These are phyloP conservation scores for Brassicogethes aeneus DNA, from an alignment of 2,888 invertebrate species.

Conservation along the genomic window DNA sequence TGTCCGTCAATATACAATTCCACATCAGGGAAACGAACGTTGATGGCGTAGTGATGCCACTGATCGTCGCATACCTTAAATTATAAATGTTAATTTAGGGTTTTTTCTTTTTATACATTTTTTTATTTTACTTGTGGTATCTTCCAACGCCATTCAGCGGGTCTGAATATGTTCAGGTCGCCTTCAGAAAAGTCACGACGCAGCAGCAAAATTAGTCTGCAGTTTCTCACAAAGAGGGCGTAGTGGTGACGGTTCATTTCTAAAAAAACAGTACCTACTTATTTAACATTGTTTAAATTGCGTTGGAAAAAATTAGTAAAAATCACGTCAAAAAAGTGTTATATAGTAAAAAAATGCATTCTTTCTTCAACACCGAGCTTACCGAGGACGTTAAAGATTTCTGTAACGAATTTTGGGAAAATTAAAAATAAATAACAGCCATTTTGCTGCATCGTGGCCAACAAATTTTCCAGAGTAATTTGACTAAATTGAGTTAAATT, in stretches of 20 bases:
- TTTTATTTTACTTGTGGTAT: conserved; percentile 68
- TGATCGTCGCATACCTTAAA: conserved; percentile 85
- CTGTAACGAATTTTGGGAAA: too few relatives aligned
- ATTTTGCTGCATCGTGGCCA: too few relatives aligned
- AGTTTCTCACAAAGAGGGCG: conserved; percentile 93
- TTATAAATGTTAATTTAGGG: conserved; percentile 8
- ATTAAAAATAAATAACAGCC: too few relatives aligned
- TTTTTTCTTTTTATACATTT: neutral
- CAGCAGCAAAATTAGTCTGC: conserved; percentile 87
- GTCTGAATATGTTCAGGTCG: conserved; percentile 87
- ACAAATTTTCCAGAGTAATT: too few relatives aligned
- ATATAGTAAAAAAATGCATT: too few relatives aligned
- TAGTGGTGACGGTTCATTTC: conserved; percentile 99
- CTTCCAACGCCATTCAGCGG: conserved; percentile 99
- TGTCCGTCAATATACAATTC: conserved; percentile 85
- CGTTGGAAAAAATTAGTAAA: too few relatives aligned
- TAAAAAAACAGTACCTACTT: too few relatives aligned
- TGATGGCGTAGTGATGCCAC: conserved; percentile 97
- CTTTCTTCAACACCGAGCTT: too few relatives aligned
- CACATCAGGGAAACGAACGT: conserved; percentile 86
- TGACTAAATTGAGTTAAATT: too few relatives aligned
- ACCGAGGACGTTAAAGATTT: too few relatives aligned
- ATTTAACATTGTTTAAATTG: too few relatives aligned
- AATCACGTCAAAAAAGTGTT: too few relatives aligned
- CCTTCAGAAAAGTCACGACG: conserved; percentile 85